Conservation (phyloP, 2,888 invertebrate genomes). For the Mesopsocus fuscifrons region DNA sequence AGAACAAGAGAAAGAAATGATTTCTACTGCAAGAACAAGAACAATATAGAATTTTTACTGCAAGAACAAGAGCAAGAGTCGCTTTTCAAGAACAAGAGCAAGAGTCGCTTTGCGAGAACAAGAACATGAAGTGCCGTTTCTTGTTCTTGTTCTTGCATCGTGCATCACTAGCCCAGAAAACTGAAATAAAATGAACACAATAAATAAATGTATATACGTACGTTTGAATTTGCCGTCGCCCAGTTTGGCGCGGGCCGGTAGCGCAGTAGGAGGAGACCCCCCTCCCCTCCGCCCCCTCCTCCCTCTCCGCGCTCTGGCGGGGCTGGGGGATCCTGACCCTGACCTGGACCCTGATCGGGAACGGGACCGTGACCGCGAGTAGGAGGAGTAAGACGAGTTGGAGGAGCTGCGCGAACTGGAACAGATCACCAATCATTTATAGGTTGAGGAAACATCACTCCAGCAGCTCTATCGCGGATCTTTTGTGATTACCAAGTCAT, state of each 20-base stretch:
- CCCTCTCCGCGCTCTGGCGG: conserved; percentile 11
- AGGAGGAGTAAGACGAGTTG: conserved; percentile 16
- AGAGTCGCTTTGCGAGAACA: too few relatives aligned
- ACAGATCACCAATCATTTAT: too few relatives aligned
- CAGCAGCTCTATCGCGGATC: too few relatives aligned
- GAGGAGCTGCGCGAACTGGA: conserved; percentile 22
- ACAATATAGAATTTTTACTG: too few relatives aligned
- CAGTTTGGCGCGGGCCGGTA: neutral
- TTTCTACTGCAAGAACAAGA: too few relatives aligned
- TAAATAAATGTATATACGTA: conserved; percentile 1
- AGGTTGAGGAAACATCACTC: too few relatives aligned
- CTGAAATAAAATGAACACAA: neutral
- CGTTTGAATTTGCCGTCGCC: conserved; percentile 1
- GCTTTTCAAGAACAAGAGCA: too few relatives aligned
- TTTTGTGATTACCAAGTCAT: too few relatives aligned
- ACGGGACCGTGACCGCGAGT: conserved; percentile 26
- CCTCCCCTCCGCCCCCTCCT: conserved; percentile 12
- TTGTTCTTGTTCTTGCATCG: too few relatives aligned
- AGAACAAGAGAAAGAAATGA: neutral
- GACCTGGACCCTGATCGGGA: conserved; percentile 18
- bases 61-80: too few relatives aligned
- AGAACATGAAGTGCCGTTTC: too few relatives aligned
- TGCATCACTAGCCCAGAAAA: too few relatives aligned
- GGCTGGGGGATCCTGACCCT: conserved; percentile 14
- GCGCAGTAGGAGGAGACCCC: conserved; percentile 5